Evolutionary conservation across 2,888 invertebrate species (phyloP).

Genomic region (Tineola bisselliella): DNA sequence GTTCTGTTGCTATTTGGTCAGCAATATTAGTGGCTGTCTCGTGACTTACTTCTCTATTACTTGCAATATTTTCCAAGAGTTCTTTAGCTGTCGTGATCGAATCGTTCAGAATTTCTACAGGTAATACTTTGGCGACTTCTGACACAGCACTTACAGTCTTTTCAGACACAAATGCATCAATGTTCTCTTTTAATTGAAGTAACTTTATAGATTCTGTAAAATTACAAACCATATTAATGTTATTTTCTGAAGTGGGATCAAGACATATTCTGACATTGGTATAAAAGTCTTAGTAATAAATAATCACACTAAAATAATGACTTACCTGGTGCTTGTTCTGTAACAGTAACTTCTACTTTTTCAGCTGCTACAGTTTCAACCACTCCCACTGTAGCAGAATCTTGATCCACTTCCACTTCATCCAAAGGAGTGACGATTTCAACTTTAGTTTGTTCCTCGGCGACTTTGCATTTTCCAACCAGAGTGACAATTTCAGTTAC

Average conservation of each 20-base stretch:
- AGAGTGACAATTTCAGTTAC: neutral
- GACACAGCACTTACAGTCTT: slow-evolving; percentile 44
- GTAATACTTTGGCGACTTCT: slow-evolving; percentile 37
- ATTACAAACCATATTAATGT: too few relatives aligned
- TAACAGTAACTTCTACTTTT: neutral
- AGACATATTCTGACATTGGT: too few relatives aligned
- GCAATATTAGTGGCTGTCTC: neutral
- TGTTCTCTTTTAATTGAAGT: slow-evolving; percentile 18
- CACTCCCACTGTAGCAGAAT: neutral
- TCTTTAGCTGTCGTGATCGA: neutral
- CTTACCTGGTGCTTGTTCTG: neutral
- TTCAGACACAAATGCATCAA: slow-evolving; percentile 36
- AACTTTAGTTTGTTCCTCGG: neutral
- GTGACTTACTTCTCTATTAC: neutral
- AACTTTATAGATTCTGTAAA: too few relatives aligned
- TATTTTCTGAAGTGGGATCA: too few relatives aligned
- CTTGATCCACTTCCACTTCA: neutral
- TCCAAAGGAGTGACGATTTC: neutral
- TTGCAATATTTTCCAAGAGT: neutral
- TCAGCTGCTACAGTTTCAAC: neutral
- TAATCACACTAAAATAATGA: too few relatives aligned
- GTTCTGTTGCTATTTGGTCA: neutral
- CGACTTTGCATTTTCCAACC: neutral
- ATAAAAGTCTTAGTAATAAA: too few relatives aligned
- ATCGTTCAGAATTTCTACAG: slow-evolving; percentile 31